A percentile compares a stretch with the other conserved stretches of the same genome.
Evolutionary conservation across 2,888 invertebrate genomes (phyloP).

Genomic region (Lepidocyrtoides sp.): DNA sequence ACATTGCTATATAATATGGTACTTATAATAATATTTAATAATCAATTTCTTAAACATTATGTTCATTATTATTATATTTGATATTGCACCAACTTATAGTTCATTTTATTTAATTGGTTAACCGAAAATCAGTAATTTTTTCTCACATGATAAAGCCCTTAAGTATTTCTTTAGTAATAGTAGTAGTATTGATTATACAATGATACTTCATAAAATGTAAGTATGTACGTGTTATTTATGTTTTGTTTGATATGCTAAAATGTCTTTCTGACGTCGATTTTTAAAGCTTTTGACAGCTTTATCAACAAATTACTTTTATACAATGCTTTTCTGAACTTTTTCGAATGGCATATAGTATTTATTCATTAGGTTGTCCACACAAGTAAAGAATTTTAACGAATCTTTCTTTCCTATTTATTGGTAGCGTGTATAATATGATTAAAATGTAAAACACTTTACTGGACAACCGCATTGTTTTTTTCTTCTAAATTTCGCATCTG

Average conservation of each 20-base stretch:
- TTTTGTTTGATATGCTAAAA: constrained; percentile 79
- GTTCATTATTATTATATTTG: not conserved
- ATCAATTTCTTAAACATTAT: not conserved
- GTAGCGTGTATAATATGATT: constrained; percentile 10
- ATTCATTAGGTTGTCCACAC: not conserved
- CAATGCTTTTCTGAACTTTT: not conserved
- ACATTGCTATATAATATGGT: not conserved
- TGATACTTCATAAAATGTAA: constrained; percentile 31
- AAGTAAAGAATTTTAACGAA: not conserved
- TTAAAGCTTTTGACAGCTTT: constrained; percentile 41
- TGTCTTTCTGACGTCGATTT: constrained; percentile 79
- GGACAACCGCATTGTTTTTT: constrained; percentile 45
- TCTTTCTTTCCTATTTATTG: not conserved
- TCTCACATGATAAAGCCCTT: constrained; percentile 59
- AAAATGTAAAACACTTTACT: constrained; percentile 46
- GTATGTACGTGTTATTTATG: constrained; percentile 47
- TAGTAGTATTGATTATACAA: not conserved
- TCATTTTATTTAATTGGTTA: not conserved
- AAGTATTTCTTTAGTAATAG: constrained; percentile 16
- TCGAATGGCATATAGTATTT: constrained; percentile 1
- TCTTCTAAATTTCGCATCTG: constrained; percentile 30
- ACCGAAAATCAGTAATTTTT: constrained; percentile 34
- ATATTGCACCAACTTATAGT: constrained; percentile 53
- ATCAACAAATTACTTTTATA: constrained; percentile 29
- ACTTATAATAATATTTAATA: not conserved